Evolutionary conservation across 2,113 vertebrate species (phyloP), one percentile per base, ranked within the genome.

Genomic region (Sphaerodactylus townsendi): DNA sequence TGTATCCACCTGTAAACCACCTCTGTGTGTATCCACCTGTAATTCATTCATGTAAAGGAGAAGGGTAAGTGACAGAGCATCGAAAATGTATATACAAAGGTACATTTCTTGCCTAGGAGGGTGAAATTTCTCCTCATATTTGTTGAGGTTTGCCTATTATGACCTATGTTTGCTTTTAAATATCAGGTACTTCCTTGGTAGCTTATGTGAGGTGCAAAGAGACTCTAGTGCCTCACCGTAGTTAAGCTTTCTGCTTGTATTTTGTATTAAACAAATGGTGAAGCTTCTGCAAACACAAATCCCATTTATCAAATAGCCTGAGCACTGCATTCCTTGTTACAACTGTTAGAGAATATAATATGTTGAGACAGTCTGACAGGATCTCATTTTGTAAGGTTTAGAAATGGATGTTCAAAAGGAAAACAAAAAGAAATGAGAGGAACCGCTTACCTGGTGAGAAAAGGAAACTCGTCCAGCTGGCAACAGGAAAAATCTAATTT

Each of bases 311-410:
- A 91, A 92, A 62, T 25, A 77, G 59, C 15, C 72, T 80, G 35
- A 79, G 0, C 11, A 89, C 89, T 88, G n/a, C 70, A 41, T 85
- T 64, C n/a, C 70, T 28, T 46, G 3, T 76, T 89, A 5, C 56
- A 84, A 68, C 25, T 13, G 56, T 64, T 72, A 65, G 53, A 86
- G 77, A 21, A 85, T 33, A 86, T 17, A 50, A 19, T 85, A 53
- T 70, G 93, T 88, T 91, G 69, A 89, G 79, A 84, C 0, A 79
- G 56, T 14, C 79, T 90, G n/a, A 80, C 77, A 87, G n/a, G 35
- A 77, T 9, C 39, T 94, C 86, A 86, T 92, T 93, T 93, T 91
- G 5, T 86, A 79, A 77, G 75, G 3, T 35, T 86, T 86, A 88
- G 39, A 91, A 90, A 9, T 84, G 77, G 85, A 91, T 88, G 77